phyloP scores from a whole-genome alignment of 2,113 vertebrate species.

The Neomonachus schauinslandi region DNA sequence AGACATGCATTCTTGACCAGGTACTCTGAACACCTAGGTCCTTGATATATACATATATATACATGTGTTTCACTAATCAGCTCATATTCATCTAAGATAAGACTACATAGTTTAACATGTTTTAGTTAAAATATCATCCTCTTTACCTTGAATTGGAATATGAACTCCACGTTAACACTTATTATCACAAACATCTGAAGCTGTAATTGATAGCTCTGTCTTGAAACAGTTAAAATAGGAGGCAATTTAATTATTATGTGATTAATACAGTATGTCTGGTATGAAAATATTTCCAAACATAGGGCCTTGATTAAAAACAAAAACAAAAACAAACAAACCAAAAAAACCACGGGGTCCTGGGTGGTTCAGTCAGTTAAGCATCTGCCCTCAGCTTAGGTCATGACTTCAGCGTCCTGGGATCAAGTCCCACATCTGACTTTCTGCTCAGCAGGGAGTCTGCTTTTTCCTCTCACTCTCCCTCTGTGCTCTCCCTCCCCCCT shows the following conservation, averaged over 20 bases:
- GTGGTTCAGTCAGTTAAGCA: not conserved
- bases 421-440: not conserved
- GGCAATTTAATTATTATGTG: constrained; percentile 11
- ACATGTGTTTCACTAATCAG: not conserved
- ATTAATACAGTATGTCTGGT: not conserved
- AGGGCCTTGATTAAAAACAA: not conserved
- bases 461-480: not conserved
- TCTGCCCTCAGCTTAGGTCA: not conserved
- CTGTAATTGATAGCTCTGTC: not conserved
- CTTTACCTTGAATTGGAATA: not conserved
- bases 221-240: constrained; percentile 27
- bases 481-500: not conserved
- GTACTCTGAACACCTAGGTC: not conserved
- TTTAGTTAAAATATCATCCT: constrained; percentile 1
- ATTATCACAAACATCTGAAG: constrained; percentile 24
- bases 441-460: not conserved
- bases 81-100: not conserved
- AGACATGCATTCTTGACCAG: not conserved
- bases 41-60: not conserved
- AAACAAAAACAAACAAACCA: not conserved
- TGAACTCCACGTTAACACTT: not conserved
- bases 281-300: constrained; percentile 11
- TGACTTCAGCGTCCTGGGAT: not conserved
- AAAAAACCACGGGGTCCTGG: not conserved
- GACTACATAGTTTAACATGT: not conserved